Percentiles rank a stretch among this genome's conserved stretches.
These are phyloP conservation scores for Microtus richardsoni DNA, from an alignment of 2,113 vertebrate species.

Conservation along the genomic window DNA sequence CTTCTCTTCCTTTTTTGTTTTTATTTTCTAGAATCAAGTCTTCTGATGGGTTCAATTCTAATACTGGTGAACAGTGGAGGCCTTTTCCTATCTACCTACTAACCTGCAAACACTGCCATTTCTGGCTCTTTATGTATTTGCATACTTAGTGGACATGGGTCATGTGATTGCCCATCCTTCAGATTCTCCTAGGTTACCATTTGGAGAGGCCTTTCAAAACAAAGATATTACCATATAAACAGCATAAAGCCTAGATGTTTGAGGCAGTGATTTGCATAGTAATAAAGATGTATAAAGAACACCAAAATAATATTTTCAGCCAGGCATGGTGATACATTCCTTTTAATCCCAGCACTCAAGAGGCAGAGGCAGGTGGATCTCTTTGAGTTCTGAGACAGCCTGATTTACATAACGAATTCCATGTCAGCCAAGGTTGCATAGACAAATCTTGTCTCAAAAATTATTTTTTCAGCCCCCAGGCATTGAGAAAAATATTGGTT, in stretches of 20 bases:
- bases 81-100: background rate
- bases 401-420: background rate
- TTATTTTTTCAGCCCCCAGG: background rate
- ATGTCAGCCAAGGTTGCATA: background rate
- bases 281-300: conserved; percentile 34
- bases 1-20: background rate
- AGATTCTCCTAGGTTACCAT: conserved; percentile 32
- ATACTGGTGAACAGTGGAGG: background rate
- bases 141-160: conserved; percentile 17
- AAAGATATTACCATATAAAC: conserved; percentile 42
- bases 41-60: background rate
- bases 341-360: background rate
- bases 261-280: background rate
- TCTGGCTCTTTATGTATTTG: conserved; percentile 67
- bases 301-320: conserved; percentile 42
- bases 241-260: conserved; percentile 22
- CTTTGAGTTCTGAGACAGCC: background rate
- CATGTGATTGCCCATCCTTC: conserved; percentile 11
- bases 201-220: background rate
- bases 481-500: conserved; percentile 19
- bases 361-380: background rate
- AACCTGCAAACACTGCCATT: background rate
- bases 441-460: background rate
- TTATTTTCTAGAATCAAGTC: background rate
- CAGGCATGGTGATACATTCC: background rate